Percentiles rank a stretch among this genome's conserved stretches.
Evolutionary conservation across 2,113 vertebrate species (phyloP).

Genomic region (Grallaria varia): DNA sequence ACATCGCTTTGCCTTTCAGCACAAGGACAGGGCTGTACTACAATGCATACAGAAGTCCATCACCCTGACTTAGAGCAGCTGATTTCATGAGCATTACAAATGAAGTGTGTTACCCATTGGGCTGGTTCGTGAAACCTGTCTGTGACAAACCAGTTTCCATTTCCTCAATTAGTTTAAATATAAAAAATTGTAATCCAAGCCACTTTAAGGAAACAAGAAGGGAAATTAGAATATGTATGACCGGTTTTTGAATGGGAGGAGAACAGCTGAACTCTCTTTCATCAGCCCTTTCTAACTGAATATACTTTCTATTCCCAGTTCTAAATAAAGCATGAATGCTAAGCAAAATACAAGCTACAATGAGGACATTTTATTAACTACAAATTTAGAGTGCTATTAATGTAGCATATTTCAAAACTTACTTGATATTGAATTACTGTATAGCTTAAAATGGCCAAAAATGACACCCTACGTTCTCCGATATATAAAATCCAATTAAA

Average conservation of each 20-base stretch:
- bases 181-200: neutral
- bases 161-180: neutral
- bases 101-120: rapidly evolving
- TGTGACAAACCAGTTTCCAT: neutral
- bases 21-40: neutral
- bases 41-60: neutral
- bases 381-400: neutral
- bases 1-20: neutral
- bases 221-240: neutral
- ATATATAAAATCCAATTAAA: neutral
- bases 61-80: neutral
- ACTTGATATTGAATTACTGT: neutral
- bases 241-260: neutral
- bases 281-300: neutral
- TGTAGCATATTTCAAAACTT: neutral
- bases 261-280: neutral
- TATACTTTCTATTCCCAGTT: neutral
- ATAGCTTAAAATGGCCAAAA: neutral
- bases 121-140: neutral
- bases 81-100: neutral
- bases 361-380: neutral
- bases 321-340: neutral
- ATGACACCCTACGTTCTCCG: neutral
- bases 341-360: neutral
- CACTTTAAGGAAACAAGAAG: neutral